phyloP scores from a whole-genome alignment of 2,797 vertebrate genomes.

The Helarctos malayanus region DNA sequence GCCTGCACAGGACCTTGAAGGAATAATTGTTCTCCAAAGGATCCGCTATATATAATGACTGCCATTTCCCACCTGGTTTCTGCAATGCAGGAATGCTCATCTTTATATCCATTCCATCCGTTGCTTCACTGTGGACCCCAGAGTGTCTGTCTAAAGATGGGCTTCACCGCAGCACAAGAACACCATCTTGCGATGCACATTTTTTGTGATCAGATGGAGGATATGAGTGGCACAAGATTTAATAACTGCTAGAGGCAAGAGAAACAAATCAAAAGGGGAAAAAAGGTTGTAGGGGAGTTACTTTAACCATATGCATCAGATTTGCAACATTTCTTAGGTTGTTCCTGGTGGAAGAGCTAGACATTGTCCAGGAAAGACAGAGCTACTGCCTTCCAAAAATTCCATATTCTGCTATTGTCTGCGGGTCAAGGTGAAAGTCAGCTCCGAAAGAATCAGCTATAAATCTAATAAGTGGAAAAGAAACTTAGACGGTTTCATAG shows the following conservation, averaged over 20 bases:
- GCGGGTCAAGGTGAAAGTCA: conserved; percentile 54
- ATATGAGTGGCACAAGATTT: background rate
- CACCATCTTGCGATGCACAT: background rate
- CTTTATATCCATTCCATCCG: background rate
- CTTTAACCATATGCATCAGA: background rate
- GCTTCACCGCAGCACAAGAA: background rate
- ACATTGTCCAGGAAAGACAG: conserved; percentile 1
- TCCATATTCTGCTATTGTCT: conserved; percentile 57
- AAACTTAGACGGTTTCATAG: conserved; percentile 45
- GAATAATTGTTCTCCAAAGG: background rate
- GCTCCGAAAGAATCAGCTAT: conserved; percentile 58
- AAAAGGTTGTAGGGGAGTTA: background rate
- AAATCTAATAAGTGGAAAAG: conserved; percentile 66
- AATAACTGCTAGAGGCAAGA: background rate
- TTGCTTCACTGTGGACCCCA: background rate
- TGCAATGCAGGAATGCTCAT: background rate
- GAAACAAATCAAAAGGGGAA: background rate
- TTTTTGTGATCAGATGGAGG: conserved; percentile 33
- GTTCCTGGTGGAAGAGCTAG: background rate
- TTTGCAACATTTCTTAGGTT: conserved; percentile 11
- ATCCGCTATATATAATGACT: background rate
- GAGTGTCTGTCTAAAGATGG: background rate
- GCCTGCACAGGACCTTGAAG: background rate
- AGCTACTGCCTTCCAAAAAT: background rate
- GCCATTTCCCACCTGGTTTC: background rate